phyloP scores from a whole-genome alignment of 2,113 vertebrate species.

The Leptobrachium leishanense region DNA sequence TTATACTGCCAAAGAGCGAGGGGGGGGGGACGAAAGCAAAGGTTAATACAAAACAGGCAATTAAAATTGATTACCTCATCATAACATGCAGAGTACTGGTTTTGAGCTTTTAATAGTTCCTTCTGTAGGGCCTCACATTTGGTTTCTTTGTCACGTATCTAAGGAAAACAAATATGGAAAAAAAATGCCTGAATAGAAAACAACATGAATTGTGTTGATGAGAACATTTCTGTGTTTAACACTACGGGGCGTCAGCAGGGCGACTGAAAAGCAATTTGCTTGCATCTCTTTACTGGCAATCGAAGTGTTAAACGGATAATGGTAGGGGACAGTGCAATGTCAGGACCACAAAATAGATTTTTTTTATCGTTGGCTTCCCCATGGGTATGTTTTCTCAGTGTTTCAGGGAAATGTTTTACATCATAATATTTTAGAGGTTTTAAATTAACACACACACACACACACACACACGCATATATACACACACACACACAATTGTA shows the following conservation, averaged over 20 bases:
- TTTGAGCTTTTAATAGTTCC: constrained; percentile 54
- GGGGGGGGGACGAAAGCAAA: constrained; percentile 34
- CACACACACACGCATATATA: background rate
- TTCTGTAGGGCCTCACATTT: constrained; percentile 56
- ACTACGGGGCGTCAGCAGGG: no score
- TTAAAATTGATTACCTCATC: constrained; percentile 52
- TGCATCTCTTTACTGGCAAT: no score
- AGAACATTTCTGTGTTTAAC: constrained; percentile 4
- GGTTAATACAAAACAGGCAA: constrained; percentile 49
- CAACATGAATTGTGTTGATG: constrained; percentile 17
- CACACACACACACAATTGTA: background rate
- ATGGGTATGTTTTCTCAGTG: background rate
- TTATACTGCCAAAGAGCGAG: constrained; percentile 44
- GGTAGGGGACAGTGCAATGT: no score
- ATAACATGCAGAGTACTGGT: constrained; percentile 52
- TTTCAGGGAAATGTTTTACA: background rate
- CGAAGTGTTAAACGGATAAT: no score
- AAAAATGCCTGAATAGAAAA: constrained; percentile 4
- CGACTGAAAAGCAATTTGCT: no score
- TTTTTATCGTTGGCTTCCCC: background rate
- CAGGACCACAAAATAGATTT: background rate
- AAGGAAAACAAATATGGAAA: constrained; percentile 41
- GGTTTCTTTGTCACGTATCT: constrained; percentile 62
- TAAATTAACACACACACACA: background rate
- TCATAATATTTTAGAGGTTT: constrained; percentile 27